Evolutionary conservation across 1,140 invertebrate genomes (phyloP).

Genomic region (Plodia interpunctella): DNA sequence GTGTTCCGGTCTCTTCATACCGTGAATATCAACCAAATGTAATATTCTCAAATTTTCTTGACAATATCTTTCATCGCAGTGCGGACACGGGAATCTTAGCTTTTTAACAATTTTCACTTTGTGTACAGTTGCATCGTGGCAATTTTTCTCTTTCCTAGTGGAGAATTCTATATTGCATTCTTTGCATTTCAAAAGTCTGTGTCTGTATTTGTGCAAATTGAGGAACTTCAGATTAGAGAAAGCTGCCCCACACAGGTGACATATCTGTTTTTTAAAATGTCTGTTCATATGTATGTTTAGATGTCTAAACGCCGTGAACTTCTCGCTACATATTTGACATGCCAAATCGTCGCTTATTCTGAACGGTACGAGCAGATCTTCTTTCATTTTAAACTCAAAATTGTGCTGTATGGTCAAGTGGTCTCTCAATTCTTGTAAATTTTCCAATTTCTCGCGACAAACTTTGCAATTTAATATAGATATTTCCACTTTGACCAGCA

Average conservation of each 20-base stretch:
- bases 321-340: conserved; percentile 55
- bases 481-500: conserved; percentile 58
- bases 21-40: conserved; percentile 61
- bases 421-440: conserved; percentile 28
- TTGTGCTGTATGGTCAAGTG: conserved; percentile 43
- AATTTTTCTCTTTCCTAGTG: conserved; percentile 37
- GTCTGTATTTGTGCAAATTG: conserved; percentile 55
- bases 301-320: conserved; percentile 40
- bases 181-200: conserved; percentile 37
- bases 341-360: conserved; percentile 39
- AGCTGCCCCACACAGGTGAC: conserved; percentile 54
- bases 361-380: conserved; percentile 51
- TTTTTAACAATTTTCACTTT: conserved; percentile 41
- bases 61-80: conserved; percentile 51
- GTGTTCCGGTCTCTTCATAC: conserved; percentile 42
- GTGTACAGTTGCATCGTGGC: conserved; percentile 44
- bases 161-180: conserved; percentile 40
- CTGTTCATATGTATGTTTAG: conserved; percentile 64
- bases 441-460: conserved; percentile 30
- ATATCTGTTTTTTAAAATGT: conserved; percentile 59
- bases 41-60: conserved; percentile 49
- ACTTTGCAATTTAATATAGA: conserved; percentile 43
- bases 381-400: conserved; percentile 32
- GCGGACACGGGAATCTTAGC: conserved; percentile 51
- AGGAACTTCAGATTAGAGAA: conserved; percentile 55